phyloP scores from a whole-genome alignment of 2,113 vertebrate species.

The Dolichallabes microphthalmus region DNA sequence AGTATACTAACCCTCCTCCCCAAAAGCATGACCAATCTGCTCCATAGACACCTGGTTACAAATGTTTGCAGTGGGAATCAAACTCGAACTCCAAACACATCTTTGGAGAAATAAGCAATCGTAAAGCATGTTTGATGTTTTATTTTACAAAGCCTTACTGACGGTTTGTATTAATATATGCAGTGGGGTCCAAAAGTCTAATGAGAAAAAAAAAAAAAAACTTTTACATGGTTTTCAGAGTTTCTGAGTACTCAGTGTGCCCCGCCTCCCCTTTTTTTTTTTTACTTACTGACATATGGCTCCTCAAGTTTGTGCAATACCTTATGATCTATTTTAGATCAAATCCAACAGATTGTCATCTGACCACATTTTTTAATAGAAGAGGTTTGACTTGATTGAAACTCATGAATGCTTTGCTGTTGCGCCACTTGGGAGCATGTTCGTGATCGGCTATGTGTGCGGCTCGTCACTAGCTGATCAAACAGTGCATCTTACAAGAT shows the following conservation, averaged over 20 bases:
- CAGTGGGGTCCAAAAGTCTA: neutral
- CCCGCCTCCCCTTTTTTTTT: neutral
- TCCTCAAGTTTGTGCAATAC: neutral
- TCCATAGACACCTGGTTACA: no score
- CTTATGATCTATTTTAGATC: neutral
- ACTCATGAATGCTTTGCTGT: no score
- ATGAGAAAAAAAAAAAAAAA: neutral
- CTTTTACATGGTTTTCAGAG: neutral
- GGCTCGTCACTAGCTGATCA: neutral
- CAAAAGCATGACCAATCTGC: no score
- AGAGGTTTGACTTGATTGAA: neutral
- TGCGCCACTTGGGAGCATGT: no score
- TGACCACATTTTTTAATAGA: neutral
- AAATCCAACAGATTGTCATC: neutral
- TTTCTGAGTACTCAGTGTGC: neutral
- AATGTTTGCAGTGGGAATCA: no score
- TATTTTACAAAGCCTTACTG: neutral
- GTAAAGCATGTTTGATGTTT: neutral
- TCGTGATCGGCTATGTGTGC: no score
- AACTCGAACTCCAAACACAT: neutral
- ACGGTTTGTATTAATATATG: neutral
- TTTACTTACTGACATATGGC: neutral
- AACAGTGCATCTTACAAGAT: neutral
- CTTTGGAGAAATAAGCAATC: neutral
- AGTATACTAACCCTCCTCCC: no score